Percentiles rank a stretch among this genome's conserved stretches.
These are phyloP conservation scores for Gallinago jamesoni DNA, from an alignment of 2,113 vertebrate genomes.

Conservation along the genomic window DNA sequence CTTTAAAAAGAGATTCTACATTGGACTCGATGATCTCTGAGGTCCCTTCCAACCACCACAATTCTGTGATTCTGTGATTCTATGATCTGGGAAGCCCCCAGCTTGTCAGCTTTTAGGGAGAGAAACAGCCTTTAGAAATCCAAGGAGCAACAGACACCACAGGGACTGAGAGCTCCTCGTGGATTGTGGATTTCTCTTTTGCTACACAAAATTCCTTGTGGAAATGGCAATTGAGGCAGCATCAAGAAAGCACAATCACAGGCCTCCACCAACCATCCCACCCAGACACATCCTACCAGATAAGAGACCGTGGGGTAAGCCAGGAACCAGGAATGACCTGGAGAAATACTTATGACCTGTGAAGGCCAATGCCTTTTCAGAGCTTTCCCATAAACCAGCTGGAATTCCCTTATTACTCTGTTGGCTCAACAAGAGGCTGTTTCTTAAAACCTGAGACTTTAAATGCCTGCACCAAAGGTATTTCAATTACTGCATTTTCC, in stretches of 20 bases:
- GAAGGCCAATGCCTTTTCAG: background rate
- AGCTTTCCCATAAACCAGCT: background rate
- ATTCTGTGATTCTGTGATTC: too few relatives aligned
- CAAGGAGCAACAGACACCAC: background rate
- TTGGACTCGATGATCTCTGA: too few relatives aligned
- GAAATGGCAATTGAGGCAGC: background rate
- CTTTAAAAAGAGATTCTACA: background rate
- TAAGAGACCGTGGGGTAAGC: background rate
- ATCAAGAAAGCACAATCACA: background rate
- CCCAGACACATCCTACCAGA: background rate
- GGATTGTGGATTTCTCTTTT: background rate
- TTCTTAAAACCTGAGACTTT: background rate
- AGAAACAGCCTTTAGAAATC: background rate
- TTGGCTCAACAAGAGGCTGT: accelerated
- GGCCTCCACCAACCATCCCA: background rate
- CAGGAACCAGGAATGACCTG: background rate
- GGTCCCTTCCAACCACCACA: too few relatives aligned
- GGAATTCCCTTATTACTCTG: background rate
- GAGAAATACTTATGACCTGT: background rate
- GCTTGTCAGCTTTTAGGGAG: accelerated
- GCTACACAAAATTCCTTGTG: background rate
- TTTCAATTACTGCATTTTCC: background rate
- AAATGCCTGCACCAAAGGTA: background rate
- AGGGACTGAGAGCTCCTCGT: background rate
- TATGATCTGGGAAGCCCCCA: too few relatives aligned